These are phyloP conservation scores for Anastatus disparis DNA, from an alignment of 1,140 invertebrate species.

Conservation along the genomic window DNA sequence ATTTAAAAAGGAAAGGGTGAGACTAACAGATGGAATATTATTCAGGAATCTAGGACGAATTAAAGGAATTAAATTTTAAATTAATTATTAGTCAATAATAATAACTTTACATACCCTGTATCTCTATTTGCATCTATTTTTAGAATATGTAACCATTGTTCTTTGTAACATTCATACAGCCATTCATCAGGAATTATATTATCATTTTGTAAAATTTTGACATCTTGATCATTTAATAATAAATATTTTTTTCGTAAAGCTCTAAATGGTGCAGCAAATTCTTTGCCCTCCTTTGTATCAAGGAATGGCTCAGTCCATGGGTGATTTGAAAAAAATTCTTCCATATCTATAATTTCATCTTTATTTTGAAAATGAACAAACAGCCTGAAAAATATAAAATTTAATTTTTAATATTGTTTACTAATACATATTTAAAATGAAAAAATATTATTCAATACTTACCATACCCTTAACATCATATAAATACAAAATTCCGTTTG, in stretches of 20 bases:
- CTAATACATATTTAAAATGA: not conserved
- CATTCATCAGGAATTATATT: slow-evolving; percentile 78
- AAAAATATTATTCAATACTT: slow-evolving; percentile 45
- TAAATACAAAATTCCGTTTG: slow-evolving; percentile 87
- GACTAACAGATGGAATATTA: slow-evolving; percentile 37
- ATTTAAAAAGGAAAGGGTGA: slow-evolving; percentile 37
- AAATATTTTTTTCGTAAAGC: slow-evolving; percentile 77
- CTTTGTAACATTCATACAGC: slow-evolving; percentile 73
- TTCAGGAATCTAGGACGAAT: slow-evolving; percentile 41
- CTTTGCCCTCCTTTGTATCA: slow-evolving; percentile 70
- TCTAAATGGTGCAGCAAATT: slow-evolving; percentile 72
- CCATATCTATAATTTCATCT: slow-evolving; percentile 62
- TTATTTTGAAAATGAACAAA: slow-evolving; percentile 55
- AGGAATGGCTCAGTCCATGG: slow-evolving; percentile 68
- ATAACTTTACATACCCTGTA: slow-evolving; percentile 68
- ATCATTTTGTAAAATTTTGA: slow-evolving; percentile 76
- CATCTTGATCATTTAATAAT: slow-evolving; percentile 77
- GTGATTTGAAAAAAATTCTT: slow-evolving; percentile 60
- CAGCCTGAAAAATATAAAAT: slow-evolving; percentile 47
- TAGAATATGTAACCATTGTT: slow-evolving; percentile 79
- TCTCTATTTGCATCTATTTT: slow-evolving; percentile 77
- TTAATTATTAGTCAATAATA: not conserved
- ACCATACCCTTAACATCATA: slow-evolving; percentile 77
- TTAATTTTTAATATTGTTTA: not conserved
- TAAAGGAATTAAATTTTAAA: slow-evolving; percentile 25